These are phyloP conservation scores for Clupea harengus DNA, from an alignment of 2,113 vertebrate species.

Conservation along the genomic window DNA sequence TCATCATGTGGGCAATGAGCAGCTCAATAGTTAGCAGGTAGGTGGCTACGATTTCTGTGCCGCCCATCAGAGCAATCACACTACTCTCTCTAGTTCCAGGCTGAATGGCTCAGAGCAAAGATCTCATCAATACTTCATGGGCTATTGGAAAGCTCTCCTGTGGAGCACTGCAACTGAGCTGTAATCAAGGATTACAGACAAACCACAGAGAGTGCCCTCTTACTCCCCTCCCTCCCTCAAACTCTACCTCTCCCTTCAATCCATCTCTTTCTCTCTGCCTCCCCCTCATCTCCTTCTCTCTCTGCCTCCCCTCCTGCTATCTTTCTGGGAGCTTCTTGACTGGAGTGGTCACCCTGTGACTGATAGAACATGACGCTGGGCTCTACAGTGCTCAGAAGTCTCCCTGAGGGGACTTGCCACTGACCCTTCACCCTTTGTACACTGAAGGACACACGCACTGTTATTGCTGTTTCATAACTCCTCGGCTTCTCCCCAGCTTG, in stretches of 20 bases:
- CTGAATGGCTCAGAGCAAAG: neutral
- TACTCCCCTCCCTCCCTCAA: neutral
- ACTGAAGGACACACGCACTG: constrained; percentile 14
- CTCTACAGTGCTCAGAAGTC: neutral
- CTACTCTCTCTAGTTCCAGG: neutral
- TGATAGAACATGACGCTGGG: neutral
- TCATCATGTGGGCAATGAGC: neutral
- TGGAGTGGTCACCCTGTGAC: neutral
- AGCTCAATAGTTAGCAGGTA: neutral
- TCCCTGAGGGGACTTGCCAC: neutral
- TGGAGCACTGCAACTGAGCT: neutral
- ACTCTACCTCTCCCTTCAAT: neutral
- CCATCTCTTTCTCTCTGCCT: neutral
- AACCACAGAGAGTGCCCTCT: neutral
- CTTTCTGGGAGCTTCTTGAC: neutral
- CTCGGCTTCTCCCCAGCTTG: constrained; percentile 10
- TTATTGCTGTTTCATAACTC: constrained; percentile 35
- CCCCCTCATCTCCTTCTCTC: neutral
- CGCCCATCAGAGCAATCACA: neutral
- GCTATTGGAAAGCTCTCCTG: neutral
- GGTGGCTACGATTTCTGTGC: neutral
- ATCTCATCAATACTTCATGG: neutral
- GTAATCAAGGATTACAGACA: neutral
- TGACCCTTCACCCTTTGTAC: constrained; percentile 40
- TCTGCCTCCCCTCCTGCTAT: neutral